Base-by-base conservation (phyloP, 2,888 invertebrate species). In the Branchipolynoe longqiensis region DNA sequence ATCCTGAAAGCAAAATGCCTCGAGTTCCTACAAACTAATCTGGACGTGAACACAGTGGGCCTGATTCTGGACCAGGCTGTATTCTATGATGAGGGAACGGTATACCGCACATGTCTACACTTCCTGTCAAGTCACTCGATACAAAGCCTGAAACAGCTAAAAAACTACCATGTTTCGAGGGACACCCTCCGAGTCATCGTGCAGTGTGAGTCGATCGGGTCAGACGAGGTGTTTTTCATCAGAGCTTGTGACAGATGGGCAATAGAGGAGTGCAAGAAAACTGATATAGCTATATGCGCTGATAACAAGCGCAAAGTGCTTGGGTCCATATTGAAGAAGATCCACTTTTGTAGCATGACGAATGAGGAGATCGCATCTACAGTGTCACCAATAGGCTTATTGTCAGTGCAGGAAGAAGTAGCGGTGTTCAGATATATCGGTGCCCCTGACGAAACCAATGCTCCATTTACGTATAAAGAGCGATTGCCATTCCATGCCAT, bases 281-380 rank as follows among this genome's bases (percentile, higher is more conserved):
- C 22, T 25, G 48, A 33, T 31, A 14, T 48, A 1, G 1, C 41
- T 1, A 28, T 78, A 6, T 48, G 31, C n/a, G 28, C 4, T 25
- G 78, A 41, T 6, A 78, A 78, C 48, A 41, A 48, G 48, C 78
- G 78, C 1, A 2, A 28, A 28, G 78, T 78, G 14, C 78, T 78
- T 18, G 78, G 78, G 4, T 54, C 78, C 28, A 31, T 78, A 14
- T 31, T 78, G 41, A 48, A 78, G 25, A 78, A 78, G 48, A 48
- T 78, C 22, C 78, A 48, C 78, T 48, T 78, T 25, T 54, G 48
- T 31, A 78, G 48, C 41, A 41, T 78, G 48, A 48, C 78, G 18
- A 78, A 8, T 8, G 28, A 78, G 54, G 78, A 78, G 0, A n/a
- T 78, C 3, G 41, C 78, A 0, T n/a, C n/a, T 38, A 22, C 33